These are phyloP conservation scores for Acanthurus leucopareius DNA, from an alignment of 2,797 vertebrate genomes.

Conservation along the genomic window DNA sequence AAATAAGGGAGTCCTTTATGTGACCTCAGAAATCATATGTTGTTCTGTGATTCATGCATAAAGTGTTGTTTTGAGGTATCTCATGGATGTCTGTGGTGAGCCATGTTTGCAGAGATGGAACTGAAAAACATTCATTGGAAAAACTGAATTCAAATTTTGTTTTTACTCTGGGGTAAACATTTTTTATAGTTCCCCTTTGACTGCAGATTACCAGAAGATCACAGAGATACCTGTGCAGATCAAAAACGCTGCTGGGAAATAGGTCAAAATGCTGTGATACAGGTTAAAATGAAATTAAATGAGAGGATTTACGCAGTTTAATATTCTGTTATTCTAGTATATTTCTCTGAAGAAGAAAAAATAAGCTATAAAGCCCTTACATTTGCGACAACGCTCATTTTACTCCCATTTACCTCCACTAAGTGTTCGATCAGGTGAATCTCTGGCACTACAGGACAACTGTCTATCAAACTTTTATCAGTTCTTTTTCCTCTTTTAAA, in stretches of 20 bases:
- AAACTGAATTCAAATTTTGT: not conserved
- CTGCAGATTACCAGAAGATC: conserved; percentile 8
- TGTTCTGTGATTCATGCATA: no score
- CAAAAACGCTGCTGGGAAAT: not conserved
- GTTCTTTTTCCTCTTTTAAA: not conserved
- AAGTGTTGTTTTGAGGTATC: not conserved
- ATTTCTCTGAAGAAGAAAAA: not conserved
- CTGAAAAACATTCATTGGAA: conserved; percentile 3
- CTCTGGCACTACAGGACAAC: not conserved
- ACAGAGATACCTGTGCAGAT: not conserved
- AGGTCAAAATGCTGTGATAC: not conserved
- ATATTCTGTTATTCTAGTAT: not conserved
- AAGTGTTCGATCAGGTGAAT: not conserved
- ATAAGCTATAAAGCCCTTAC: not conserved
- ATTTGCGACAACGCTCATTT: not conserved
- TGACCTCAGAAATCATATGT: not conserved
- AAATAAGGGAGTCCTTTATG: not conserved
- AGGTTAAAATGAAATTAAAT: not conserved
- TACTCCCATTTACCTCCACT: not conserved
- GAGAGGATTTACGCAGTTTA: not conserved
- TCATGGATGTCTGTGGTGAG: not conserved
- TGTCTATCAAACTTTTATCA: no score
- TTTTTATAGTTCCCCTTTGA: not conserved
- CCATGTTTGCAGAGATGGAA: not conserved
- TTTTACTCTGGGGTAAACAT: not conserved